phyloP scores from a whole-genome alignment of 2,113 vertebrate genomes.

The Tor tambroides region DNA sequence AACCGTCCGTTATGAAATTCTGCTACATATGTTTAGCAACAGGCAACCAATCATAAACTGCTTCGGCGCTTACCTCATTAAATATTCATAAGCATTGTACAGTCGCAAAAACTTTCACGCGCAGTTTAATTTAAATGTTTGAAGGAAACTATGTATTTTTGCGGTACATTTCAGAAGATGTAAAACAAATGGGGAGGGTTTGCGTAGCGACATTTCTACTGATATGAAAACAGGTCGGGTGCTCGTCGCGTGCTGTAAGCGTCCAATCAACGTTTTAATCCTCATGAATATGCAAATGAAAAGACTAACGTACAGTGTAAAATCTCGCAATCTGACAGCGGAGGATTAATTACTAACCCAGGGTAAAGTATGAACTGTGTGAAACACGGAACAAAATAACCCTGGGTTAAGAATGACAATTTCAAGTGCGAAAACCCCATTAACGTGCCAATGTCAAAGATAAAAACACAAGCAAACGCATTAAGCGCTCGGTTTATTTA shows the following conservation, averaged over 20 bases:
- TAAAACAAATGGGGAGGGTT: not conserved
- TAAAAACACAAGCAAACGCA: not conserved
- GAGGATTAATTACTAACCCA: not conserved
- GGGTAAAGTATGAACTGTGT: not conserved
- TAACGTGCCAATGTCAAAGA: not conserved
- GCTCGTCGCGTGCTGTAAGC: not conserved
- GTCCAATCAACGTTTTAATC: not conserved
- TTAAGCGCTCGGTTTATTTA: not conserved
- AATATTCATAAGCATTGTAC: not conserved
- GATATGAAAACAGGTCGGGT: not conserved
- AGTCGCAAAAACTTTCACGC: conserved; percentile 23
- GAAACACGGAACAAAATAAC: conserved; percentile 19
- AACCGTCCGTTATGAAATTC: not conserved
- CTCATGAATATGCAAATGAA: conserved; percentile 15
- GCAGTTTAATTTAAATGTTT: not conserved
- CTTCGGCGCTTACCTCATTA: not conserved
- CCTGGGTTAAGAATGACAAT: not conserved
- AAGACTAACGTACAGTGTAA: not conserved
- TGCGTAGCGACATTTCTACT: not conserved
- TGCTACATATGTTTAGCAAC: not conserved
- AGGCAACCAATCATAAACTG: not conserved
- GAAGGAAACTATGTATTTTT: not conserved
- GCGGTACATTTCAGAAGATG: not conserved
- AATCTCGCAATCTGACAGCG: not conserved
- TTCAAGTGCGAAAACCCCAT: not conserved